Conservation (phyloP, 2,113 vertebrate species). For the Alethe castanea region DNA sequence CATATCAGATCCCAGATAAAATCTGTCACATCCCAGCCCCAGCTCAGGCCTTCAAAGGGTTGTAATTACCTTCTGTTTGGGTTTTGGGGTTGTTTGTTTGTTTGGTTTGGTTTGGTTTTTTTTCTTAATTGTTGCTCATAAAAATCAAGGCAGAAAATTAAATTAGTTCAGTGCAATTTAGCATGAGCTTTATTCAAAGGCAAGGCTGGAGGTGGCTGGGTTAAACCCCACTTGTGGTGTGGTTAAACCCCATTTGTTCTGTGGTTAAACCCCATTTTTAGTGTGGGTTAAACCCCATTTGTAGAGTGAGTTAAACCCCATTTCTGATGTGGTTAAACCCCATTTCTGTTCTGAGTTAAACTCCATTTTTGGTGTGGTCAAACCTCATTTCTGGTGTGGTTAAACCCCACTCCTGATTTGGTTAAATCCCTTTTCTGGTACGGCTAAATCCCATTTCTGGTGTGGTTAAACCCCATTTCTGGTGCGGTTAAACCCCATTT, state of each 20-base stretch:
- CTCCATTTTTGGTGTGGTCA: rapidly evolving
- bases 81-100: background rate
- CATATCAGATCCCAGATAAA: slow-evolving; percentile 60
- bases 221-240: background rate
- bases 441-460: rapidly evolving
- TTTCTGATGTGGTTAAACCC: rapidly evolving
- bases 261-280: background rate
- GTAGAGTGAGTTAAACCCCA: background rate
- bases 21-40: slow-evolving; percentile 20
- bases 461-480: background rate
- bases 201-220: background rate
- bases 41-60: background rate
- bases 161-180: slow-evolving; percentile 32
- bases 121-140: slow-evolving; percentile 48
- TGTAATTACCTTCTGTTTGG: background rate
- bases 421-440: too few relatives aligned
- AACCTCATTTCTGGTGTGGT: too few relatives aligned
- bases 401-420: too few relatives aligned
- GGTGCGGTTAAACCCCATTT: background rate
- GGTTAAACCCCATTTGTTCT: too few relatives aligned
- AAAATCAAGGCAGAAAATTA: slow-evolving; percentile 52
- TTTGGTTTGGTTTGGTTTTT: background rate
- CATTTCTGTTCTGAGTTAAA: rapidly evolving
- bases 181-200: background rate
- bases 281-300: too few relatives aligned